phyloP scores from a whole-genome alignment of 2,113 vertebrate species.

The Cranoglanis bouderius region DNA sequence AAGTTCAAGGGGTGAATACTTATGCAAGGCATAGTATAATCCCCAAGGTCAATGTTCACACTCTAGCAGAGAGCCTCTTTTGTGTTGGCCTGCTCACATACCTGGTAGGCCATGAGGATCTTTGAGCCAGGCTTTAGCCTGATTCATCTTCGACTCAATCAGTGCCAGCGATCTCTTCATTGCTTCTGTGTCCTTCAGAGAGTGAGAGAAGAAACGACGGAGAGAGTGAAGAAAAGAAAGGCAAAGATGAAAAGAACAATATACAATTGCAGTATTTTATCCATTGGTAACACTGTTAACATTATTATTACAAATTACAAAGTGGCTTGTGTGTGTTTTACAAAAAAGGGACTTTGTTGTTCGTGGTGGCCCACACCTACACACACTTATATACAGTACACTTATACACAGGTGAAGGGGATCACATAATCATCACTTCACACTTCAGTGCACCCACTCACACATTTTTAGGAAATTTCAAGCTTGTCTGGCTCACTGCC shows the following conservation, averaged over 20 bases:
- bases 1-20: not conserved
- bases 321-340: not conserved
- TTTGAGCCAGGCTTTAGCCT: conserved; percentile 93
- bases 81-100: conserved; percentile 60
- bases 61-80: not conserved
- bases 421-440: conserved; percentile 49
- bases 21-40: not conserved
- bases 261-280: conserved; percentile 2
- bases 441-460: conserved; percentile 42
- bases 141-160: conserved; percentile 94
- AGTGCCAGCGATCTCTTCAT: conserved; percentile 93
- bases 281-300: not conserved
- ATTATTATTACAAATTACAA: not conserved
- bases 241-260: not conserved
- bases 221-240: not conserved
- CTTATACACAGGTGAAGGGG: conserved; percentile 42
- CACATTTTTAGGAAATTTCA: conserved; percentile 42
- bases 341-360: conserved; percentile 10
- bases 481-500: conserved; percentile 34
- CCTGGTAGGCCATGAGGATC: conserved; percentile 91
- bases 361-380: conserved; percentile 39
- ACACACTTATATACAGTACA: conserved; percentile 52
- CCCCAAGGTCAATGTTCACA: not conserved
- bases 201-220: not conserved
- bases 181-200: conserved; percentile 89